Evolutionary conservation across 2,797 vertebrate species (phyloP), one percentile per base, ranked within the genome.

Genomic region (Myotis daubentonii): DNA sequence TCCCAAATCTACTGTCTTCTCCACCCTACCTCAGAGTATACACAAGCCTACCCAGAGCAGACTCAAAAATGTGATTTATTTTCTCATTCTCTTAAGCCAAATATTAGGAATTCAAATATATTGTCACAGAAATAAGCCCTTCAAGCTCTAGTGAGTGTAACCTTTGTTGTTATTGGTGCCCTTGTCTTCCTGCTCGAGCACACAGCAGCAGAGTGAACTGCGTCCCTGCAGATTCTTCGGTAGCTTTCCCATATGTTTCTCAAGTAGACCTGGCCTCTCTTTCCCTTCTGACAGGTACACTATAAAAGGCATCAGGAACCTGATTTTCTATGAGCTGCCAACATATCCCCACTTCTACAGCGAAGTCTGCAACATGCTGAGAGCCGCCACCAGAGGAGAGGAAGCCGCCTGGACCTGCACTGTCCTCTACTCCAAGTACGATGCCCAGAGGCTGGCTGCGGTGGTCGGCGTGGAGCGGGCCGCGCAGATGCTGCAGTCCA

Each of bases 321-420:
- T 99, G 84, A 99, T 99, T 95, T 99, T 99, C 97, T 99, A 99
- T 2, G 99, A 99, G 51, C 98, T 99, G 87, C 99, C 99, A 8
- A 99, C 99, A 1, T 99, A 99, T 96, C 98, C 99, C 2, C 99
- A 99, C 97, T 99, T 99, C 98, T 99, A 99, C 98, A 99, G 98
- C 6, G 99, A 99, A 95, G 97, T 99, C 91, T 99, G 99, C 94
- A 99, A 99, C 97, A 99, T 99, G 99, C 98, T 99, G 97, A 98
- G 98, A 57, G 98, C 98, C 5, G 98, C 97, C 17, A 97, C 94
- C 89, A 98, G 25, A 22, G 98, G 98, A 0, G 98, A 97, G 94
- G 98, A 98, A 82, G 98, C 99, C 66, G 98, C 99, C 33, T 99
- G 99, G 99, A 99, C 99, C 89, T 99, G 99, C 95, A 99, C 99